These are phyloP conservation scores for Tangara arthus DNA, from an alignment of 2,797 vertebrate species.

Conservation along the genomic window DNA sequence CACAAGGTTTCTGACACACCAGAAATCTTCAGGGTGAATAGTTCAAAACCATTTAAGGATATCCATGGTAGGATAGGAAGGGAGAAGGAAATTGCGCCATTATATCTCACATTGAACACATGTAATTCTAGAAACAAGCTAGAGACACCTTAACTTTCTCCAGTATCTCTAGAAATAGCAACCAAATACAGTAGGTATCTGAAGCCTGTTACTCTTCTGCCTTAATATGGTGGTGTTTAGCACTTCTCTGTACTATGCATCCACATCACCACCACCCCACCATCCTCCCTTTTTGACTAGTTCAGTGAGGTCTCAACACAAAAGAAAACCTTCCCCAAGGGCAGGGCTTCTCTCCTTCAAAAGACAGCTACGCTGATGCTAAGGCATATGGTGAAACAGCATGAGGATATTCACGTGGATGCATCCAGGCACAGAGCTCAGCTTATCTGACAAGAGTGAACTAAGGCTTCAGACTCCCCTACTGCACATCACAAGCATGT, in stretches of 20 bases:
- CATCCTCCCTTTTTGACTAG: not conserved
- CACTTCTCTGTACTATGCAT: not conserved
- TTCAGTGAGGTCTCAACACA: not conserved
- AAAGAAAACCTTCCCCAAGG: not conserved
- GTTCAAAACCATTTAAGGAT: not conserved
- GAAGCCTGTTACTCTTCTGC: not conserved
- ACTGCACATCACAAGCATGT: not conserved
- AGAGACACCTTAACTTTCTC: not conserved
- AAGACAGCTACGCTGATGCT: not conserved
- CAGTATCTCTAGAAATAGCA: not conserved
- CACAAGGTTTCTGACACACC: not conserved
- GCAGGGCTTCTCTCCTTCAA: not conserved
- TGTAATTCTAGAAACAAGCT: not conserved
- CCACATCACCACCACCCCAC: not conserved
- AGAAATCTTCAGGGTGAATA: not conserved
- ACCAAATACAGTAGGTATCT: not conserved
- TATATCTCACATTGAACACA: not conserved
- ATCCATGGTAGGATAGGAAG: not conserved
- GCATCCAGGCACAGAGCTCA: not conserved
- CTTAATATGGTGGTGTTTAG: not conserved
- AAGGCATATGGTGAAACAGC: constrained; percentile 42
- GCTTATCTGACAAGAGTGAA: not conserved
- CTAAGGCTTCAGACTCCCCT: not conserved
- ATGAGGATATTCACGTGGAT: not conserved
- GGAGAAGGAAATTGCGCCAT: not conserved